A percentile compares a stretch with the other conserved stretches of the same genome.
Evolutionary conservation across 2,888 invertebrate genomes (phyloP).

Genomic region (Horisme vitalbata): DNA sequence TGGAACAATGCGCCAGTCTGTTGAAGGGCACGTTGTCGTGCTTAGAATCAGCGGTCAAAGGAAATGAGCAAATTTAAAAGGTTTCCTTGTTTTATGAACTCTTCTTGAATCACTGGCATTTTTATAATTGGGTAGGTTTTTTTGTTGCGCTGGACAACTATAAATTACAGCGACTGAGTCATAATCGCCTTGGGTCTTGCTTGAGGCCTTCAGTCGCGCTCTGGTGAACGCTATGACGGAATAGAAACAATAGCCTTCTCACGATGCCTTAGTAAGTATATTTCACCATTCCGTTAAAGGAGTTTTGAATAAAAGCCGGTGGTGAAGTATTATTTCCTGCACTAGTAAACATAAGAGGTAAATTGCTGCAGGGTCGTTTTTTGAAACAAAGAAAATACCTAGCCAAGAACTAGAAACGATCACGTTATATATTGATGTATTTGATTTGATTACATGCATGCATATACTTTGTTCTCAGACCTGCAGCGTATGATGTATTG

Average conservation of each 20-base stretch:
- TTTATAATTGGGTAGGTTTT: background rate
- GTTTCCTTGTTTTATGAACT: background rate
- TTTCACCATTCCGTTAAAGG: slow-evolving; percentile 48
- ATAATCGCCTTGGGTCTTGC: slow-evolving; percentile 43
- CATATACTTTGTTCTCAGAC: slow-evolving; percentile 8
- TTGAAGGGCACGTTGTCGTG: slow-evolving; percentile 24
- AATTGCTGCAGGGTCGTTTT: slow-evolving; percentile 35
- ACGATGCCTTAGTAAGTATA: slow-evolving; percentile 46
- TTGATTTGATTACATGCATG: background rate
- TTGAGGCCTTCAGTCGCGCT: slow-evolving; percentile 59
- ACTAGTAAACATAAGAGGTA: slow-evolving; percentile 25
- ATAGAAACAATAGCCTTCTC: slow-evolving; percentile 65
- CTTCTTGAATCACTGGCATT: background rate
- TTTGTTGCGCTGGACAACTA: slow-evolving; percentile 11
- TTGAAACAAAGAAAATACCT: slow-evolving; percentile 24
- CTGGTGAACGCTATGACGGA: slow-evolving; percentile 58
- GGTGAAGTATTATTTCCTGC: slow-evolving; percentile 34
- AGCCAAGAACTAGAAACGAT: slow-evolving; percentile 17
- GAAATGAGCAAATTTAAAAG: slow-evolving; percentile 11
- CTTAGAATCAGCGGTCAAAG: slow-evolving; percentile 16
- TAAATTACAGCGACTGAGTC: slow-evolving; percentile 42
- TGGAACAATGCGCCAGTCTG: slow-evolving; percentile 51
- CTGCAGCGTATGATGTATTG: slow-evolving; percentile 3
- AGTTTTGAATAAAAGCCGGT: slow-evolving; percentile 27
- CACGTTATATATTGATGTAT: slow-evolving; percentile 12